Evolutionary conservation across 2,797 vertebrate species (phyloP).

Genomic region (Nannoperca australis): DNA sequence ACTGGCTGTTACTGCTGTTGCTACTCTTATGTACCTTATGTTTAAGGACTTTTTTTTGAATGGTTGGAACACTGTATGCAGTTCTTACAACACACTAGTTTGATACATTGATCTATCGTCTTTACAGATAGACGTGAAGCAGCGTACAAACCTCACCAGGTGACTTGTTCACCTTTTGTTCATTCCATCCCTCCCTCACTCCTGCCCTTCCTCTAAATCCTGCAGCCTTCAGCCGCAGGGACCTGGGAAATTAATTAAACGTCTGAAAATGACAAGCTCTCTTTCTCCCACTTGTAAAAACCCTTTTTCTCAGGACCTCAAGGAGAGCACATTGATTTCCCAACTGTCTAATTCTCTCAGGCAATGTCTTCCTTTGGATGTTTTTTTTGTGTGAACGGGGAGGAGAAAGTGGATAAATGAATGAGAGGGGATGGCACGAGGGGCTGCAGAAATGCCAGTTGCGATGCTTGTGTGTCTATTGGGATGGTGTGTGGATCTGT

Average conservation of each 20-base stretch:
- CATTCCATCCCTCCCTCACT: constrained; percentile 5
- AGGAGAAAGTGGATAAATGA: constrained; percentile 27
- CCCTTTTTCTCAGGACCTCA: constrained; percentile 33
- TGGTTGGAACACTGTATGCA: not conserved
- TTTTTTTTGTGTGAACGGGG: constrained; percentile 20
- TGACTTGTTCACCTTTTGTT: constrained; percentile 27
- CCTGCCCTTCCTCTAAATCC: constrained; percentile 36
- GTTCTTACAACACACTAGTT: not conserved
- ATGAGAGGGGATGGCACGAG: constrained; percentile 1
- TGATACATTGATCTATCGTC: not conserved
- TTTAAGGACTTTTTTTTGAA: not conserved
- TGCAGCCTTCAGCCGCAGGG: constrained; percentile 35
- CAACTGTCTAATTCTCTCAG: constrained; percentile 61
- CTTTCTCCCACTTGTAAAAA: constrained; percentile 42
- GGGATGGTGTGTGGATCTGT: constrained; percentile 14
- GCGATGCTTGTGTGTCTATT: not conserved
- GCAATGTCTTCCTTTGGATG: constrained; percentile 38
- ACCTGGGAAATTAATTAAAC: constrained; percentile 74
- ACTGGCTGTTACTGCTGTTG: no score
- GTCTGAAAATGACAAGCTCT: constrained; percentile 70
- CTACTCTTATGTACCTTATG: no score
- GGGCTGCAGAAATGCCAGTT: not conserved
- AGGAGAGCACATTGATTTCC: constrained; percentile 69
- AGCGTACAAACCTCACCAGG: constrained; percentile 30
- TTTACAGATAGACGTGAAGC: not conserved